Base-by-base conservation (phyloP, 2,888 invertebrate genomes). In the Margaritifera margaritifera region DNA sequence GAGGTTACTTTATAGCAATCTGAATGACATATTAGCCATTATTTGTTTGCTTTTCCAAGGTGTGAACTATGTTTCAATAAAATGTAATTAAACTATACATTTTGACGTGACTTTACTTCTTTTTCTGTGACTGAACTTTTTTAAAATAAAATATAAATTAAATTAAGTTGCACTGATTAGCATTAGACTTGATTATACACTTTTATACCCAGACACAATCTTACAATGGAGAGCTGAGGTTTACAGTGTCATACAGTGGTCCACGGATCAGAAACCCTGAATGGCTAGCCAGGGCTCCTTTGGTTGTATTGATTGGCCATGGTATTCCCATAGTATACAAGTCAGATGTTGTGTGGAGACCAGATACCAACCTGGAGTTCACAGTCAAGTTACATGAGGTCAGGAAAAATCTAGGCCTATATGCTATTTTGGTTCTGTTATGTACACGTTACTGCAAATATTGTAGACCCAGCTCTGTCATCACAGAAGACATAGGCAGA, bases 151-250 rank as follows among this genome's bases (percentile, higher is more conserved):
- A 42, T 8, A 42, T 42, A 15, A 3, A 15, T 11, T 15, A 42
- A 42, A 15, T 15, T 42, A 42, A 11, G 1, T 15, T 15, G 15
- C 11, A 42, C 25, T 52, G 58, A 19, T 25, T 22, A 52, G 20
- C 11, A n/a, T 64, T 19, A 31, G 27, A 20, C 24, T 59, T 53
- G 50, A 74, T 56, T 56, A 19, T 56, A 56, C 24, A n/a, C 58
- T 62, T 67, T 54, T 62, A 68, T 70, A 80, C 80, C 63, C 91
- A 94, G 88, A 94, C 96, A 22, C 92, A 94, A 74, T 96, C 97
- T 27, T 99, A 99, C 90, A 97, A 96, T 42, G 98, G 98, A 6
- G 93, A 93, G 75, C 90, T 99, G 62, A 92, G 94, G 75, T 97
- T 97, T 88, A 90, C 75, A 92, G 94, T 65, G 93, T 94, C 75